Evolutionary conservation across 2,888 invertebrate species (phyloP), one percentile per base, ranked within the genome.

Genomic region (Scotopteryx bipunctaria): DNA sequence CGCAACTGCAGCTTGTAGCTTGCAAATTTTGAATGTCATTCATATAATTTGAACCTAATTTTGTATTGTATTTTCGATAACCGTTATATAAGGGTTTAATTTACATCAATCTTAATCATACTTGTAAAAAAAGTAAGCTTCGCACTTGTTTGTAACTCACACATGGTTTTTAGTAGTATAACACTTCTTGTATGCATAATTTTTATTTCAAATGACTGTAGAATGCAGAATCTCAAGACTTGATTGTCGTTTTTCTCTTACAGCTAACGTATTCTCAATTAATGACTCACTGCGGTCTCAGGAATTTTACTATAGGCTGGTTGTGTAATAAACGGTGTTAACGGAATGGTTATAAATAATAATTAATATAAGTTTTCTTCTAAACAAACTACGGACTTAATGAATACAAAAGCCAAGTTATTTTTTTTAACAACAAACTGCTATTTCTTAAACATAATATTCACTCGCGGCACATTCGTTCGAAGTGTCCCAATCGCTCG

Each of bases 1-100:
- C 54, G 32, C 27, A 48, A 46, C 35, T 41, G 43, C 56, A 55
- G 54, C 55, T 52, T 51, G 47, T 33, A 37, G 25, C 11, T 56
- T 52, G 59, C 57, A 27, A 59, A 55, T 55, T 52, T 51, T 36
- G 5, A 48, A 51, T 42, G 35, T 21, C n/a, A 27, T 19, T 25
- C 35, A 17, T 29, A 2, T 3, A 29, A 19, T 25, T 35, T 29
- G 0, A 17, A 27, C 35, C 8, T 14, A 19, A 21, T 15, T 19
- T 25, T 44, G 16, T 8, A 29, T 16, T 16, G n/a, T 41, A 29
- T 53, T n/a, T n/a, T n/a, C n/a, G n/a, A n/a, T n/a, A n/a, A n/a
- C 13, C 40, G 35, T 41, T 4, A 3, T 11, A 3, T 6, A 21
- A 32, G 9, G 25, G 23, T 23, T 43, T 43, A 16, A 15, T 33